A percentile compares a stretch with the other conserved stretches of the same genome.
Evolutionary conservation across 92 coral and sea anemone genomes (phyloP).

Genomic region (Montipora capitata): DNA sequence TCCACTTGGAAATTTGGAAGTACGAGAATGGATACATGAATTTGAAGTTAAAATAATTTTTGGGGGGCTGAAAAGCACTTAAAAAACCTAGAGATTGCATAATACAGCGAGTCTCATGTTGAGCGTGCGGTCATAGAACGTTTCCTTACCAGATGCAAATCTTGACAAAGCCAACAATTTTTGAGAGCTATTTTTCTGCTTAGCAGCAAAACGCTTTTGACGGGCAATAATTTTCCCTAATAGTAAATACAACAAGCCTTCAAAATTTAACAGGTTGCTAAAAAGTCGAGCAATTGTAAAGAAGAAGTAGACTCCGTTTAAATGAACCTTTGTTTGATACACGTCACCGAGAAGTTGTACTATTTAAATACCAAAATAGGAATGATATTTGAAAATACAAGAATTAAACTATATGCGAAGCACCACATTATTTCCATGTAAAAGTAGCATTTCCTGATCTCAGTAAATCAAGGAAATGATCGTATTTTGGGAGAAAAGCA

Average conservation of each 20-base stretch:
- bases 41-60: background rate
- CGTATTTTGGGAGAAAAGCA: conserved; percentile 6
- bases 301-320: conserved; percentile 15
- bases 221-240: conserved; percentile 10
- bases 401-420: background rate
- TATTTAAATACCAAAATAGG: background rate
- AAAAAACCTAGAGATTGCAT: background rate
- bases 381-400: background rate
- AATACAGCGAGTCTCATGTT: background rate
- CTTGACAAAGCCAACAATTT: conserved; percentile 10
- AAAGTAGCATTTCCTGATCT: background rate
- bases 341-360: background rate
- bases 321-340: conserved; percentile 16
- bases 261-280: conserved; percentile 3
- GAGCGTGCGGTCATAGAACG: background rate
- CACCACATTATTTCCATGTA: background rate
- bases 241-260: background rate
- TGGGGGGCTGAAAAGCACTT: background rate
- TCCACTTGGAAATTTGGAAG: background rate
- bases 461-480: background rate
- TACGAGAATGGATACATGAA: background rate
- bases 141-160: background rate
- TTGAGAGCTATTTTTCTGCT: conserved; percentile 18
- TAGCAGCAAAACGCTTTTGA: conserved; percentile 1
- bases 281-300: conserved; percentile 6